Conservation (phyloP, 1,140 invertebrate genomes). For the Atta texana region DNA sequence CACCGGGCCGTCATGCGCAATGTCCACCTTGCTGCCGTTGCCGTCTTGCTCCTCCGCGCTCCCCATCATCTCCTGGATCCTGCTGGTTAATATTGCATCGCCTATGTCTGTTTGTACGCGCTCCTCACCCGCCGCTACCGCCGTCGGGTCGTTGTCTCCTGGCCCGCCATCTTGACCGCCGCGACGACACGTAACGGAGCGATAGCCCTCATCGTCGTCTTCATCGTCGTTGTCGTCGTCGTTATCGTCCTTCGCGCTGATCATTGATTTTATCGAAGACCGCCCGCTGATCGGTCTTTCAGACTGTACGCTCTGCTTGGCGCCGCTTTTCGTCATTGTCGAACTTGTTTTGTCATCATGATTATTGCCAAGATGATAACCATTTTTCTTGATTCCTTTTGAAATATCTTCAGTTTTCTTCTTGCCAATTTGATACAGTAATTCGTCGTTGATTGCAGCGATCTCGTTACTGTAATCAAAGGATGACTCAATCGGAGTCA, state of each 20-base stretch:
- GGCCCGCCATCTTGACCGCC: conserved; percentile 50
- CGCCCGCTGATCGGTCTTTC: conserved; percentile 21
- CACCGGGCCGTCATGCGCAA: conserved; percentile 81
- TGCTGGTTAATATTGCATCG: conserved; percentile 76
- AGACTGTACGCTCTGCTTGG: conserved; percentile 34
- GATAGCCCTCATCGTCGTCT: conserved; percentile 48
- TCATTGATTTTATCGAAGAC: not conserved
- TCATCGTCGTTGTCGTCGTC: conserved; percentile 14
- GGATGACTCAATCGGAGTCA: conserved; percentile 30
- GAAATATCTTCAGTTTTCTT: not conserved
- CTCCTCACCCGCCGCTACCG: conserved; percentile 66
- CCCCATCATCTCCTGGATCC: conserved; percentile 80
- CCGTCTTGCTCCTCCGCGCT: conserved; percentile 65
- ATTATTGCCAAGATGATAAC: conserved; percentile 3
- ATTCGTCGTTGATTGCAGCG: conserved; percentile 41
- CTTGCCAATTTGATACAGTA: conserved; percentile 30
- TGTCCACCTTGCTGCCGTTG: conserved; percentile 56
- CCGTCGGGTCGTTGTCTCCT: conserved; percentile 58
- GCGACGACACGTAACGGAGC: conserved; percentile 49
- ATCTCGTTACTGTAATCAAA: conserved; percentile 6
- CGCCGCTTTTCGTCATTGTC: conserved; percentile 23
- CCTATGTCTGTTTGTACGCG: conserved; percentile 75
- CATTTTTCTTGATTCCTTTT: conserved; percentile 8
- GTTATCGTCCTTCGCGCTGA: conserved; percentile 22
- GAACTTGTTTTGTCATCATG: conserved; percentile 45